Evolutionary conservation across 2,113 vertebrate genomes (phyloP).

Genomic region (Rhabdomys dilectus): DNA sequence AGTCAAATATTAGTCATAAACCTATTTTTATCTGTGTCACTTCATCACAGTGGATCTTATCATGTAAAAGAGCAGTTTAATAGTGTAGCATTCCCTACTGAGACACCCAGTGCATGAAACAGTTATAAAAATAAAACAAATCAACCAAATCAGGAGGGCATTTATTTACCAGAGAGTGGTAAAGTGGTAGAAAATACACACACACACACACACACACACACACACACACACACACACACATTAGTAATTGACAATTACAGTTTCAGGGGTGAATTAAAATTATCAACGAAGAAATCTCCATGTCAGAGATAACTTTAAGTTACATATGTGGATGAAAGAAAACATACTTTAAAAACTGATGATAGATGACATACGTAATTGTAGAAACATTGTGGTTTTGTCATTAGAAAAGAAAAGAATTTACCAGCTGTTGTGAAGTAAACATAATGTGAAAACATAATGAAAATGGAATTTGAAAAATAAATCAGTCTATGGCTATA

Average conservation of each 20-base stretch:
- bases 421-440: not conserved
- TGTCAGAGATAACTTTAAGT: not conserved
- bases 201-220: fast-evolving
- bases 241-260: not conserved
- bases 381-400: not conserved
- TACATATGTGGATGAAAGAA: not conserved
- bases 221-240: fast-evolving
- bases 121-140: not conserved
- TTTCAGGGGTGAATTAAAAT: not conserved
- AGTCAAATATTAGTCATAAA: not conserved
- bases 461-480: not conserved
- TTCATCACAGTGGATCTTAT: not conserved
- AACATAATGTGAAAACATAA: not conserved
- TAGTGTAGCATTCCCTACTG: not conserved
- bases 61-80: not conserved
- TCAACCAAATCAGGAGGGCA: not conserved
- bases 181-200: not conserved
- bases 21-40: not conserved
- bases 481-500: not conserved
- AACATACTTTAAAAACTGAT: not conserved
- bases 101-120: not conserved
- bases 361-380: not conserved
- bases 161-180: not conserved
- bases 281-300: not conserved
- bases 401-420: not conserved